phyloP scores from a whole-genome alignment of 2,888 invertebrate species.

The Catocala sponsa region DNA sequence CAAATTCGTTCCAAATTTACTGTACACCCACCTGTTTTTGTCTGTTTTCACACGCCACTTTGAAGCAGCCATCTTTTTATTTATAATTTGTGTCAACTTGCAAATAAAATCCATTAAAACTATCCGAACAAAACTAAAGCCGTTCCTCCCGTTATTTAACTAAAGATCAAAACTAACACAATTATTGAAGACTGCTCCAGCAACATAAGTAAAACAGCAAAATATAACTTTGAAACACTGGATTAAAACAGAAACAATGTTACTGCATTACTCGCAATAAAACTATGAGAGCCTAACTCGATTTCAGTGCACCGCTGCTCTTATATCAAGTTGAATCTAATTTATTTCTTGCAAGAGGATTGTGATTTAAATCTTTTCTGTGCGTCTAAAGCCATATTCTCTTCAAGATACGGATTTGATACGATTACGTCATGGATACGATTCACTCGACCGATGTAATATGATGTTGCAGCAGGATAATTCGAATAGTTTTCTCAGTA shows the following conservation, averaged over 20 bases:
- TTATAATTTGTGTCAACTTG: too few species aligned
- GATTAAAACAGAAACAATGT: slow-evolving; percentile 30
- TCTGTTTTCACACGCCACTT: too few species aligned
- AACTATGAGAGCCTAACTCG: slow-evolving; percentile 35
- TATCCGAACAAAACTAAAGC: not conserved
- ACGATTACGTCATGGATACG: too few species aligned
- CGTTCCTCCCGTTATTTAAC: not conserved
- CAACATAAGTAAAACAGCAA: slow-evolving; percentile 23
- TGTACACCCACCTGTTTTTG: too few species aligned
- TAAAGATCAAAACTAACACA: slow-evolving; percentile 20
- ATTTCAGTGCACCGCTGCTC: slow-evolving; percentile 37
- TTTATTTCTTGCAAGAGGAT: slow-evolving; percentile 34
- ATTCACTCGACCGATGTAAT: too few species aligned
- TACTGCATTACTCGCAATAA: slow-evolving; percentile 12
- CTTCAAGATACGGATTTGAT: too few species aligned
- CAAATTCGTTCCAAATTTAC: too few species aligned
- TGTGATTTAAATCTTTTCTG: slow-evolving; percentile 21
- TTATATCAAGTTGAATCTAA: slow-evolving; percentile 45
- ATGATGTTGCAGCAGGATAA: too few species aligned
- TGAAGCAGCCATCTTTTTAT: too few species aligned
- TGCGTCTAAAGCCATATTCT: not conserved
- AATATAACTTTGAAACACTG: slow-evolving; percentile 24
- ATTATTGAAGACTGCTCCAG: slow-evolving; percentile 34
- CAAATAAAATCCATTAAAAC: not conserved
- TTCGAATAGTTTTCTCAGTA: too few species aligned